These are phyloP conservation scores for Pocillopora grandis DNA, from an alignment of 92 coral and sea anemone genomes.

Conservation along the genomic window DNA sequence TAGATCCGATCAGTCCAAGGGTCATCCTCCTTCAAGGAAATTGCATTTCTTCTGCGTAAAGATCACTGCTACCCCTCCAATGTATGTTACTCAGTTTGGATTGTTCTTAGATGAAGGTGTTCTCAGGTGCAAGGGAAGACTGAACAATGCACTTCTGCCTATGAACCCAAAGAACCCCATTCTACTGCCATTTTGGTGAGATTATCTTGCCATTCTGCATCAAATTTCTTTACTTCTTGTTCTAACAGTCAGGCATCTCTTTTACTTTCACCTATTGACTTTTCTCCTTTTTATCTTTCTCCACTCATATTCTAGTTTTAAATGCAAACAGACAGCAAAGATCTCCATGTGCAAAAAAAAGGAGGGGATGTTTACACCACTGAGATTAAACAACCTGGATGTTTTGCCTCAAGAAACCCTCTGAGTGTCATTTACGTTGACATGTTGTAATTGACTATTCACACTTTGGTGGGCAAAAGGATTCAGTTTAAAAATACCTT, in stretches of 20 bases:
- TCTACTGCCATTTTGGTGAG: constrained; percentile 45
- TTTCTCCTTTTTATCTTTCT: too few relatives aligned
- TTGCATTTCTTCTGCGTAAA: constrained; percentile 38
- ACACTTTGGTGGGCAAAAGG: too few relatives aligned
- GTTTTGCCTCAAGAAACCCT: too few relatives aligned
- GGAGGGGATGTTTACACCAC: too few relatives aligned
- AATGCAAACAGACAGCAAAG: too few relatives aligned
- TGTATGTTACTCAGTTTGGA: constrained; percentile 43
- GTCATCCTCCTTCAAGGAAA: constrained; percentile 48
- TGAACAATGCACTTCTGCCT: constrained; percentile 47
- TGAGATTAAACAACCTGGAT: too few relatives aligned
- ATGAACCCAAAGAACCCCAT: constrained; percentile 49
- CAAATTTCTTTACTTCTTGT: constrained; percentile 9
- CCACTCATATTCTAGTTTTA: too few relatives aligned
- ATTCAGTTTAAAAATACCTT: too few relatives aligned
- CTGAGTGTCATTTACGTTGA: too few relatives aligned
- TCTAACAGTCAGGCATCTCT: constrained; percentile 9
- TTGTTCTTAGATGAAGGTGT: constrained; percentile 32
- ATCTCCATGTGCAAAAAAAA: too few relatives aligned
- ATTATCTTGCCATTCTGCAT: too few relatives aligned
- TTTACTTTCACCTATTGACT: not conserved
- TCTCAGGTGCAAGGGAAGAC: constrained; percentile 58
- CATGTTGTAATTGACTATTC: too few relatives aligned
- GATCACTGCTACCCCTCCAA: constrained; percentile 20
- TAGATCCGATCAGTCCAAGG: constrained; percentile 66